phyloP scores from a whole-genome alignment of 2,797 vertebrate species.

The Gobionotothen gibberifrons region DNA sequence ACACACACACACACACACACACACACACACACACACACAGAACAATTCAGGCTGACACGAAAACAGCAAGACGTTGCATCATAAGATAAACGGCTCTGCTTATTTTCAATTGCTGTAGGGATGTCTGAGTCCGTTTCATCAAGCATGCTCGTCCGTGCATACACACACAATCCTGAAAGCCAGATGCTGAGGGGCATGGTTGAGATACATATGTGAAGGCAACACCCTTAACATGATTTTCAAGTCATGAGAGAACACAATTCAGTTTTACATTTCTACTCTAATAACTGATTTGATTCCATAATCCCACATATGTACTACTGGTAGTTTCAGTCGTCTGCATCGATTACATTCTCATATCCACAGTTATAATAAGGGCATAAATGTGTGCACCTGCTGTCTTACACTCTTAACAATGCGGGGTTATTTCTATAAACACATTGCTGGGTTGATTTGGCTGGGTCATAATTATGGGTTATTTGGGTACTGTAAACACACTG shows the following conservation, averaged over 20 bases:
- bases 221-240: background rate
- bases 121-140: slow-evolving; percentile 23
- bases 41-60: slow-evolving; percentile 28
- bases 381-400: background rate
- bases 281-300: background rate
- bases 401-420: too few species aligned
- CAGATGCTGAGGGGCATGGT: slow-evolving; percentile 15
- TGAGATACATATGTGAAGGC: slow-evolving; percentile 12
- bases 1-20: slow-evolving; percentile 14
- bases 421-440: too few species aligned
- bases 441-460: too few species aligned
- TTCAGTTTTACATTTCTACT: background rate
- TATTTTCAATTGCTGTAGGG: background rate
- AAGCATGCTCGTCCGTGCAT: background rate
- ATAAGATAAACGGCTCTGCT: slow-evolving; percentile 18
- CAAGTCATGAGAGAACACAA: background rate
- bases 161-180: slow-evolving; percentile 14
- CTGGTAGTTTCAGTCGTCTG: background rate
- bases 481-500: too few species aligned
- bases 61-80: slow-evolving; percentile 33
- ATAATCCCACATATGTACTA: background rate
- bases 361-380: background rate
- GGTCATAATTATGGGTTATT: too few species aligned
- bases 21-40: slow-evolving; percentile 14
- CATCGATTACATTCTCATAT: background rate